A percentile compares a stretch with the other conserved stretches of the same genome.
phyloP scores from a whole-genome alignment of 2,888 invertebrate species.

The Agelastica alni region DNA sequence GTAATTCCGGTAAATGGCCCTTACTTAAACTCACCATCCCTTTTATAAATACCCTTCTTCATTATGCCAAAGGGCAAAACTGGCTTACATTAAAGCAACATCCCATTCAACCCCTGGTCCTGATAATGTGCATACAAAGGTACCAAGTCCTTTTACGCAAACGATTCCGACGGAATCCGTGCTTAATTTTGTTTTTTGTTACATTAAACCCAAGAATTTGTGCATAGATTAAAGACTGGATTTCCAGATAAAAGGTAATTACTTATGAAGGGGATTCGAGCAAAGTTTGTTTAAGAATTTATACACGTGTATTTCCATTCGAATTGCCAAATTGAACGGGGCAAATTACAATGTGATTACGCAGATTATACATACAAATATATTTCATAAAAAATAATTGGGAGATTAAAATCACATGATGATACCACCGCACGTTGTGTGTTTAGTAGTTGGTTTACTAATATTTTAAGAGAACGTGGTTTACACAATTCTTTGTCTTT shows the following conservation, averaged over 20 bases:
- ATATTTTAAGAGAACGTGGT: too few relatives aligned
- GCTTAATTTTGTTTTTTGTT: conserved; percentile 22
- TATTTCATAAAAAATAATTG: too few relatives aligned
- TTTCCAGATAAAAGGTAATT: conserved; percentile 11
- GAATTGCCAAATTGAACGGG: background rate
- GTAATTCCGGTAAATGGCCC: conserved; percentile 10
- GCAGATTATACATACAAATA: too few relatives aligned
- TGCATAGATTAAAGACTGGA: conserved; percentile 2
- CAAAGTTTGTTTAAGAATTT: background rate
- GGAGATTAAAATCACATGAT: too few relatives aligned
- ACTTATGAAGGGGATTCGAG: conserved; percentile 6
- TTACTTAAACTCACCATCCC: conserved; percentile 3
- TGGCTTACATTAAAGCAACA: conserved; percentile 15
- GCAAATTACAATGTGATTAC: too few relatives aligned
- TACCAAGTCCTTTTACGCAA: conserved; percentile 24
- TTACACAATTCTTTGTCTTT: too few relatives aligned
- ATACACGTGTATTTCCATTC: background rate
- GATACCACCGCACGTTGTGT: too few relatives aligned
- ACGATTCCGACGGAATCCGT: conserved; percentile 17
- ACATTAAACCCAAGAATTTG: conserved; percentile 21
- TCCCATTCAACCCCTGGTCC: background rate
- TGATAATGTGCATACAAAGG: conserved; percentile 27
- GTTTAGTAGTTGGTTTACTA: too few relatives aligned
- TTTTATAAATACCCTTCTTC: conserved; percentile 14
- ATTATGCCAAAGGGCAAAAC: conserved; percentile 14